A percentile compares a stretch with the other conserved stretches of the same genome.
These are phyloP conservation scores for Heliconius hewitsoni DNA, from an alignment of 1,140 invertebrate genomes.

Conservation along the genomic window DNA sequence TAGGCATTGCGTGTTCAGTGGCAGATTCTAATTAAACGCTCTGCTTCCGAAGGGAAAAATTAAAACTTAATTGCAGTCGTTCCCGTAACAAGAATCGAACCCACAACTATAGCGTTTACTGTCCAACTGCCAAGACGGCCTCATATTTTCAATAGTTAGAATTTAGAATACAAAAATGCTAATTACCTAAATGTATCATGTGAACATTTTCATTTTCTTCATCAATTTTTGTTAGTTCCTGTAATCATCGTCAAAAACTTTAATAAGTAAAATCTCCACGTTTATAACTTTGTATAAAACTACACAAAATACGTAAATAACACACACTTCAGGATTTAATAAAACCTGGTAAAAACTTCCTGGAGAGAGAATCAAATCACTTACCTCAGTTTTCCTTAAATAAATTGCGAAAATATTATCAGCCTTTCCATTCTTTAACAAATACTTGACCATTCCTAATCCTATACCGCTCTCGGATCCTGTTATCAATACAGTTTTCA, in stretches of 20 bases:
- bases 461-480: neutral
- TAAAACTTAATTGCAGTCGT: neutral
- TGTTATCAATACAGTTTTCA: neutral
- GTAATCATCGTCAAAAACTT: neutral
- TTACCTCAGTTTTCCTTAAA: neutral
- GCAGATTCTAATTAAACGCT: too few relatives aligned
- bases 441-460: neutral
- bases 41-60: too few relatives aligned
- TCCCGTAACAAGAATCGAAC: neutral
- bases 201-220: conserved; percentile 4
- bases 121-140: too few relatives aligned
- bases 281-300: too few relatives aligned
- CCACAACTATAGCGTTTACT: too few relatives aligned
- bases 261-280: too few relatives aligned
- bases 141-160: too few relatives aligned
- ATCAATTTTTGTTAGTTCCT: neutral
- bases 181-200: conserved; percentile 3
- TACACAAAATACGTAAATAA: too few relatives aligned
- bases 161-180: neutral
- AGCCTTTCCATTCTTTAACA: neutral
- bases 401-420: neutral
- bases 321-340: too few relatives aligned
- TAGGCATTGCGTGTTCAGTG: too few relatives aligned
- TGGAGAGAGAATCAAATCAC: neutral
- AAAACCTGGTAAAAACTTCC: too few relatives aligned